These are phyloP conservation scores for Sitta carolinensis DNA, from an alignment of 2,797 vertebrate species.

Conservation along the genomic window DNA sequence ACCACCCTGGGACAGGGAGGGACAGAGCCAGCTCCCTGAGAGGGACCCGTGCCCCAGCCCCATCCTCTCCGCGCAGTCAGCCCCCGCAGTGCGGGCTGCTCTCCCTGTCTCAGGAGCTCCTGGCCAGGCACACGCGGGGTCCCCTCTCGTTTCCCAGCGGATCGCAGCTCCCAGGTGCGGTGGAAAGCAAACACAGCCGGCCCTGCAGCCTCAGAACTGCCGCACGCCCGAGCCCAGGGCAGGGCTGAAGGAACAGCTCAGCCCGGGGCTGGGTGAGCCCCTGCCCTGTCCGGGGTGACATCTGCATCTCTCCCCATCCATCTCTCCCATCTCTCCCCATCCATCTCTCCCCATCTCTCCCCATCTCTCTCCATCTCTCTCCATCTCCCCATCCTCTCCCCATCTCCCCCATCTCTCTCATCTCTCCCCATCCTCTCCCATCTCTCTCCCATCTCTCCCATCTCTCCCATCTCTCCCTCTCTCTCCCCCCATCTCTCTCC, in stretches of 20 bases:
- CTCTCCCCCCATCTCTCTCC: too few relatives aligned
- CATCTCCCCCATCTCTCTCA: too few relatives aligned
- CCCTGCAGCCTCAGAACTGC: not conserved
- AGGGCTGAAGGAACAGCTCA: not conserved
- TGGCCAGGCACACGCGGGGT: too few relatives aligned
- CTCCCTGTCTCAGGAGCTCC: not conserved
- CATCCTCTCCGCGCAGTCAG: rapidly evolving
- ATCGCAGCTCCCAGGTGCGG: not conserved
- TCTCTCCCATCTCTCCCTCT: not conserved
- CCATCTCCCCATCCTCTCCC: too few relatives aligned
- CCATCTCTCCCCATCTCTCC: too few relatives aligned
- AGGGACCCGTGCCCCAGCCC: not conserved
- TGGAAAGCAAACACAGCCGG: not conserved
- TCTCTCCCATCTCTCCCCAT: too few relatives aligned
- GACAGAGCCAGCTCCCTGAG: not conserved
- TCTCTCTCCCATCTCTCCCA: not conserved
- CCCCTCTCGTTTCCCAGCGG: not conserved
- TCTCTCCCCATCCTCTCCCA: not conserved
- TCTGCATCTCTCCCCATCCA: too few relatives aligned
- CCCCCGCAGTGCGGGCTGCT: not conserved
- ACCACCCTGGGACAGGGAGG: not conserved
- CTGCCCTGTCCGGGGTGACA: not conserved
- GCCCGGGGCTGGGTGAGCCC: rapidly evolving
- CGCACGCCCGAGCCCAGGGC: not conserved
- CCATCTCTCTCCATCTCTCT: too few relatives aligned